Conservation (phyloP, 1,140 invertebrate genomes). For the Drosophila gunungcola region DNA sequence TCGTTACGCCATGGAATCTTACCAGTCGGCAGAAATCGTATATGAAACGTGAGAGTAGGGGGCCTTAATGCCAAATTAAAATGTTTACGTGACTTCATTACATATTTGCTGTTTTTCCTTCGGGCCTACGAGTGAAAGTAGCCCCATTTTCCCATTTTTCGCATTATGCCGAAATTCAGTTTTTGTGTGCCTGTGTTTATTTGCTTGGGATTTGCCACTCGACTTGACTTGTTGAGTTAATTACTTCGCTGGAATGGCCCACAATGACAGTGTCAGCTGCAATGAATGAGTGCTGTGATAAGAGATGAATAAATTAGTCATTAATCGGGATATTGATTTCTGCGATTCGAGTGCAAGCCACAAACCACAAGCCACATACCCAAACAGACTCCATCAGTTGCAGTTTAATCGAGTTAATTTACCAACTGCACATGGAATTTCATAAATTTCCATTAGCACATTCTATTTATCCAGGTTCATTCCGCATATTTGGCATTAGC, state of each 20-base stretch:
- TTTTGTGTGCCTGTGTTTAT: slow-evolving; percentile 19
- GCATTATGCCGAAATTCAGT: slow-evolving; percentile 6
- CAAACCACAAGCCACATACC: slow-evolving; percentile 2
- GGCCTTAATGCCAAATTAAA: slow-evolving; percentile 77
- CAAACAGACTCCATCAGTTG: slow-evolving; percentile 9
- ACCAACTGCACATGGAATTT: slow-evolving; percentile 11
- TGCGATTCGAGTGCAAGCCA: not conserved
- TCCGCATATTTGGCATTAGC: slow-evolving; percentile 18
- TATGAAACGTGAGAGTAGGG: slow-evolving; percentile 12
- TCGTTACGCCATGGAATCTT: slow-evolving; percentile 44
- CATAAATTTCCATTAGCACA: slow-evolving; percentile 46
- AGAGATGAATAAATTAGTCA: slow-evolving; percentile 32
- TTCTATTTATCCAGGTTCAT: slow-evolving; percentile 8
- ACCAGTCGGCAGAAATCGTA: slow-evolving; percentile 29
- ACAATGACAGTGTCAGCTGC: not conserved
- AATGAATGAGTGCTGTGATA: slow-evolving; percentile 20
- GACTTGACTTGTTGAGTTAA: slow-evolving; percentile 57
- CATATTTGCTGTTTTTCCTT: slow-evolving; percentile 36
- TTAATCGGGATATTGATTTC: slow-evolving; percentile 9
- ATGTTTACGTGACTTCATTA: slow-evolving; percentile 81
- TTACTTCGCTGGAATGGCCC: slow-evolving; percentile 29
- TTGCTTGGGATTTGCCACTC: slow-evolving; percentile 33
- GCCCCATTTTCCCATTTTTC: slow-evolving; percentile 3
- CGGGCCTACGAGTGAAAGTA: not conserved
- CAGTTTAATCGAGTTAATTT: slow-evolving; percentile 19